phyloP scores from a whole-genome alignment of 2,888 invertebrate species.

The Aporophyla nigra region DNA sequence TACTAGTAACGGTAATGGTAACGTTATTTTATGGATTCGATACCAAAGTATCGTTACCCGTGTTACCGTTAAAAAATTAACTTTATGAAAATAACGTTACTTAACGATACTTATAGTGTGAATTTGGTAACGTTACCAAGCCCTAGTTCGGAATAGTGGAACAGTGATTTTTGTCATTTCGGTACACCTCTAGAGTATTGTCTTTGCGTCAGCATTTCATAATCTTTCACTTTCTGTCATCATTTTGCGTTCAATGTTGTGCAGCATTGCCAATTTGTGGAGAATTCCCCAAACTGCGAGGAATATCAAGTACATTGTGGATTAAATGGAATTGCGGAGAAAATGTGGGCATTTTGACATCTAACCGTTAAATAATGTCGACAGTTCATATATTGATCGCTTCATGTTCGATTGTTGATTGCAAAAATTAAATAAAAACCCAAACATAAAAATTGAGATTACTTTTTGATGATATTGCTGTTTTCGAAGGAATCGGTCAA shows the following conservation, averaged over 20 bases:
- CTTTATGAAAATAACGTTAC: too few relatives aligned
- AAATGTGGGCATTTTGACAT: neutral
- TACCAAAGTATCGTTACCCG: too few relatives aligned
- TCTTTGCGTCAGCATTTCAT: slow-evolving; percentile 1
- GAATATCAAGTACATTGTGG: neutral
- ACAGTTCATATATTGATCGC: neutral
- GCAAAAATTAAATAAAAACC: neutral
- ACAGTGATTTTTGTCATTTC: slow-evolving; percentile 19
- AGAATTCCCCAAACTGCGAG: neutral
- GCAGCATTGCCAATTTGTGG: neutral
- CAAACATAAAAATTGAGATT: neutral
- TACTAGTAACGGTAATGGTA: too few relatives aligned
- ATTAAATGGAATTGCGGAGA: neutral
- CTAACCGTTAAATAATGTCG: neutral
- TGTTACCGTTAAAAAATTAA: too few relatives aligned
- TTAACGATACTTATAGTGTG: too few relatives aligned
- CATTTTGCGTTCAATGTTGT: slow-evolving; percentile 45
- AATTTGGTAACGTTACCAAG: too few relatives aligned
- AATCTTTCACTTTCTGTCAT: neutral
- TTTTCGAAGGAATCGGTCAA: neutral
- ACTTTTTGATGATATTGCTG: neutral
- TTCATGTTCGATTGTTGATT: neutral
- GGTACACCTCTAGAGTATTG: slow-evolving; percentile 19
- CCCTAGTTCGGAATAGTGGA: slow-evolving; percentile 5
- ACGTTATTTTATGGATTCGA: too few relatives aligned